Conservation (phyloP, 2,888 invertebrate genomes). For the Chydorus sphaericus region DNA sequence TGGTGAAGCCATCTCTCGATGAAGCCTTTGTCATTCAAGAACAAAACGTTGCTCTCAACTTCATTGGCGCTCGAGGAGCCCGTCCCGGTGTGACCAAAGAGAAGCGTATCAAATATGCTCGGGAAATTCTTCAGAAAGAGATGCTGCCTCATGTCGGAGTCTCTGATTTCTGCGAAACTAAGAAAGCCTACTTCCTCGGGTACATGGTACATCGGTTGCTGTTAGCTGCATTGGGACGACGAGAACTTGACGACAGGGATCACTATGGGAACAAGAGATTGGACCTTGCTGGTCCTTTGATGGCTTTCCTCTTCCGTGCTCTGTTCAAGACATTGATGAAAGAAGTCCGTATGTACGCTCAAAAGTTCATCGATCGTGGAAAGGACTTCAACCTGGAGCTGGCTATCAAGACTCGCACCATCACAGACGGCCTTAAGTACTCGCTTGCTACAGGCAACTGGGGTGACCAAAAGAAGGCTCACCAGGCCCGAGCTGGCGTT, state of each 20-base stretch:
- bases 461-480: slow-evolving; percentile 99
- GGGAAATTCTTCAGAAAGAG: slow-evolving; percentile 98
- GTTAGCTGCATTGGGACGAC: slow-evolving; percentile 81
- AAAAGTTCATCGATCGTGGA: slow-evolving; percentile 96
- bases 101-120: slow-evolving; percentile 96
- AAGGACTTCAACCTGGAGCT: slow-evolving; percentile 96
- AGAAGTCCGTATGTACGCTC: slow-evolving; percentile 95
- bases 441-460: slow-evolving; percentile 99
- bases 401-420: slow-evolving; percentile 91
- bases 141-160: slow-evolving; percentile 99
- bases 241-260: slow-evolving; percentile 98
- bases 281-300: slow-evolving; percentile 89
- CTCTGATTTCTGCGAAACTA: slow-evolving; percentile 98
- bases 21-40: slow-evolving; percentile 99
- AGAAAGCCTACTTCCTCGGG: slow-evolving; percentile 95
- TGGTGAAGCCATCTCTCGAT: slow-evolving; percentile 98
- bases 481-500: slow-evolving; percentile 92
- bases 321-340: slow-evolving; percentile 91
- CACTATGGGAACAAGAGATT: slow-evolving; percentile 98
- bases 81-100: slow-evolving; percentile 97
- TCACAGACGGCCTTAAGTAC: slow-evolving; percentile 93
- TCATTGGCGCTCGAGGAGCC: slow-evolving; percentile 95
- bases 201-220: slow-evolving; percentile 98
- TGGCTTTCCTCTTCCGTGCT: slow-evolving; percentile 93
- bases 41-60: slow-evolving; percentile 95